These are phyloP conservation scores for Rhinopomastus cyanomelas DNA, from an alignment of 2,113 vertebrate genomes.

Conservation along the genomic window DNA sequence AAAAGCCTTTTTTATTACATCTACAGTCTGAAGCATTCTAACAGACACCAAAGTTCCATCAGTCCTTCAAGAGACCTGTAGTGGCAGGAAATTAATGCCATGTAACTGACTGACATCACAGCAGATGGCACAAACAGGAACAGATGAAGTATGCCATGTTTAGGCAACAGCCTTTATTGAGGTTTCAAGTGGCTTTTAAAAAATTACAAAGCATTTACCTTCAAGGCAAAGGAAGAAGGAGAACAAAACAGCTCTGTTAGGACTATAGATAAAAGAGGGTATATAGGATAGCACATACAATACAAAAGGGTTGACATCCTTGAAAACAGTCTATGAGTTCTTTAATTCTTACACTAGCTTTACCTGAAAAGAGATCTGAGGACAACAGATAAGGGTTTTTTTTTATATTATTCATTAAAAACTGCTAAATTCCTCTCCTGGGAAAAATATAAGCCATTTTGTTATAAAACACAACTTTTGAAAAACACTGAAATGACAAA, in stretches of 20 bases:
- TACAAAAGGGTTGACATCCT: constrained; percentile 75
- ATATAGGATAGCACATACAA: constrained; percentile 61
- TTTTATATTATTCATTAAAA: constrained; percentile 80
- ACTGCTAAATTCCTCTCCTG: constrained; percentile 74
- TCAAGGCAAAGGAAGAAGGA: constrained; percentile 69
- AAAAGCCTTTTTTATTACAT: constrained; percentile 82
- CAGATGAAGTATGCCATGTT: constrained; percentile 79
- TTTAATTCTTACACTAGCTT: constrained; percentile 70
- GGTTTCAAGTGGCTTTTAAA: constrained; percentile 78
- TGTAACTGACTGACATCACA: constrained; percentile 74
- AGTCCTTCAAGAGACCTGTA: constrained; percentile 77
- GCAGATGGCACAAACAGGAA: constrained; percentile 77
- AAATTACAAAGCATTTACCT: constrained; percentile 75
- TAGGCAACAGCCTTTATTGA: constrained; percentile 83
- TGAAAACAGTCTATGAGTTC: constrained; percentile 63
- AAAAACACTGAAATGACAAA: constrained; percentile 74
- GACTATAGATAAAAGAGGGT: constrained; percentile 66
- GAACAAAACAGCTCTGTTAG: constrained; percentile 71
- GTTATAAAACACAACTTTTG: constrained; percentile 77
- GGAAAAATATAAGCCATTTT: constrained; percentile 82
- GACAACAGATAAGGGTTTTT: constrained; percentile 69
- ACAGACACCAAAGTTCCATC: constrained; percentile 75
- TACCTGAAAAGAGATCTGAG: constrained; percentile 73
- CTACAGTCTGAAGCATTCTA: constrained; percentile 79
- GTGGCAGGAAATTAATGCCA: constrained; percentile 79